These are phyloP conservation scores for Aphelenchoides fujianensis DNA, from an alignment of 1,140 invertebrate genomes.

Conservation along the genomic window DNA sequence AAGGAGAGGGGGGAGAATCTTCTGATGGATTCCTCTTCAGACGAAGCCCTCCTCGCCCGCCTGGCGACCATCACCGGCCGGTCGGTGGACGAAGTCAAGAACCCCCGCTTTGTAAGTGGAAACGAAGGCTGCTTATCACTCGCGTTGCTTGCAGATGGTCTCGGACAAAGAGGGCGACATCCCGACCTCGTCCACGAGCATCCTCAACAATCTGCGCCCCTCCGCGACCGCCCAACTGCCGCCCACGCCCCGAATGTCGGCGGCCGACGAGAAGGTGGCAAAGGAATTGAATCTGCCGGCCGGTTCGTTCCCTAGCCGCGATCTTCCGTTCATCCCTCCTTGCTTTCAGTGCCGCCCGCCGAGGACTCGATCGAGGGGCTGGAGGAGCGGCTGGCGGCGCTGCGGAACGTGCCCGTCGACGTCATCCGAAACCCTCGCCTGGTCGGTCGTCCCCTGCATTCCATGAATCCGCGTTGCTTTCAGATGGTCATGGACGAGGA, in stretches of 20 bases:
- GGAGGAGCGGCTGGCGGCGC: conserved; percentile 25
- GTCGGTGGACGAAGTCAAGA: conserved; percentile 23
- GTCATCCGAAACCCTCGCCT: conserved; percentile 26
- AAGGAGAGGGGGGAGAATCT: too few species aligned
- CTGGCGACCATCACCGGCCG: conserved; percentile 21
- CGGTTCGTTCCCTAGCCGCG: too few species aligned
- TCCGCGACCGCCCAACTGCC: background rate
- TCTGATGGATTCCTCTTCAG: background rate
- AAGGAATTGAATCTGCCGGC: background rate
- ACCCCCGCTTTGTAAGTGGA: conserved; percentile 26
- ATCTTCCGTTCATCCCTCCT: too few species aligned
- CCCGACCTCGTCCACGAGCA: background rate
- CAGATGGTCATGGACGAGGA: conserved; percentile 28
- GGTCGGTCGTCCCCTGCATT: conserved; percentile 11
- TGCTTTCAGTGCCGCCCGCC: conserved; percentile 21
- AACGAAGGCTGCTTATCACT: too few species aligned
- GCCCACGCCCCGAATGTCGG: too few species aligned
- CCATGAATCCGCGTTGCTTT: conserved; percentile 10
- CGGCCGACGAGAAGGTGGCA: conserved; percentile 1
- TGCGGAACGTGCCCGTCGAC: conserved; percentile 30
- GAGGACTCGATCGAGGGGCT: conserved; percentile 17
- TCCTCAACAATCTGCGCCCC: background rate
- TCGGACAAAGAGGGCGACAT: conserved; percentile 4
- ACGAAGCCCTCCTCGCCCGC: conserved; percentile 8
- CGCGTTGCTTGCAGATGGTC: conserved; percentile 8